These are phyloP conservation scores for Macrotus californicus DNA, from an alignment of 2,113 vertebrate genomes.

Conservation along the genomic window DNA sequence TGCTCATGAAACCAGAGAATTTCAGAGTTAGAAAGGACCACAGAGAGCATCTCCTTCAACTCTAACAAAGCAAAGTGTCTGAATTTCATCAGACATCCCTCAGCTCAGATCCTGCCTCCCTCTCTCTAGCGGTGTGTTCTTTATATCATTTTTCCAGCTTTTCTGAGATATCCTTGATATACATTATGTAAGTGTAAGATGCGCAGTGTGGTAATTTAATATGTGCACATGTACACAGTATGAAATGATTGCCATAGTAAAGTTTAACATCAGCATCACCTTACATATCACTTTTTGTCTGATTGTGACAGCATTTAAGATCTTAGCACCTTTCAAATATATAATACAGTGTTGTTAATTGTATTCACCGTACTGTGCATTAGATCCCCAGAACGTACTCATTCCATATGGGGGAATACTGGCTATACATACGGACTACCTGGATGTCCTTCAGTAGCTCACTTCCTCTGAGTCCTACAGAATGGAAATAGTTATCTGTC, in stretches of 20 bases:
- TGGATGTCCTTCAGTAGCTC: neutral
- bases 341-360: neutral
- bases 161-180: neutral
- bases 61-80: neutral
- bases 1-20: neutral
- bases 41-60: neutral
- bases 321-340: neutral
- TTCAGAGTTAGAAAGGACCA: neutral
- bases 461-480: neutral
- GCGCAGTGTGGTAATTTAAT: neutral
- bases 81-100: neutral
- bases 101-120: neutral
- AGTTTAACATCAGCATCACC: neutral
- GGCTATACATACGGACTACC: neutral
- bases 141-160: neutral
- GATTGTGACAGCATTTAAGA: neutral
- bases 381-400: neutral
- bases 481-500: neutral
- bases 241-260: neutral
- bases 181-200: neutral
- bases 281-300: neutral
- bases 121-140: neutral
- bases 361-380: neutral
- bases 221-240: neutral
- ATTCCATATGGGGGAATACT: neutral